Base-by-base conservation (phyloP, 2,113 vertebrate species). In the Baryphthengus martii region DNA sequence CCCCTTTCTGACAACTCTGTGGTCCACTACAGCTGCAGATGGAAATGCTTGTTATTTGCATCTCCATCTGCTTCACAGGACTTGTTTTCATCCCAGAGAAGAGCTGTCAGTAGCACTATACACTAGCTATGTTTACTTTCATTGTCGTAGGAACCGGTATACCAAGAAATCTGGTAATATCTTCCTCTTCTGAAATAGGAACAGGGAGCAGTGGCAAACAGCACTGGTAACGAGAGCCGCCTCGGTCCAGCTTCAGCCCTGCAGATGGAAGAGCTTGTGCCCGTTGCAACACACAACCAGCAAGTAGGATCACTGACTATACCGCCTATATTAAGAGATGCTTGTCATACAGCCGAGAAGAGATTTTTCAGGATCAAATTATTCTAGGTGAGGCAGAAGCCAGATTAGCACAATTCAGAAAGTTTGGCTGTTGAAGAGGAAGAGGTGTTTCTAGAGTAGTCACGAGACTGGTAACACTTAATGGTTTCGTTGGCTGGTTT, bases 41-140 rank as follows among this genome's bases (percentile, higher is more conserved):
- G 47, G 42, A 71, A 93, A 37, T 74, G 37, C 33, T 56, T 61
- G 52, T 35, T 66, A 96, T 96, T 97, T 97, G 93, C 91, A 96
- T 96, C 65, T 58, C 71, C 16, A 37, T 53, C 66, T 67, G 29
- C 66, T 89, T 86, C 45, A 73, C 9, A 37, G 53, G 42, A 29
- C 89, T 90, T 37, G 88, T 89, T 93, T 92, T 80, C 88, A 84
- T 82, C 29, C 44, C 73, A 78, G 53, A 45, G 71, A 59, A 52
- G 49, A 91, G n/a, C 47, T 42, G 13, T 29, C 3, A 3, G 39
- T 84, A 17, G 25, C 70, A 62, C 44, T 79, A 62, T 20, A n/a
- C 82, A 71, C 33, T 75, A 33, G n/a, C 63, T 68, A 40, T 9
- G 4, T 79, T 95, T 82, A 37, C 45, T 89, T 78, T 77, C 25